Conservation (phyloP, 2,888 invertebrate species). For the Dryobotodes eremita region DNA sequence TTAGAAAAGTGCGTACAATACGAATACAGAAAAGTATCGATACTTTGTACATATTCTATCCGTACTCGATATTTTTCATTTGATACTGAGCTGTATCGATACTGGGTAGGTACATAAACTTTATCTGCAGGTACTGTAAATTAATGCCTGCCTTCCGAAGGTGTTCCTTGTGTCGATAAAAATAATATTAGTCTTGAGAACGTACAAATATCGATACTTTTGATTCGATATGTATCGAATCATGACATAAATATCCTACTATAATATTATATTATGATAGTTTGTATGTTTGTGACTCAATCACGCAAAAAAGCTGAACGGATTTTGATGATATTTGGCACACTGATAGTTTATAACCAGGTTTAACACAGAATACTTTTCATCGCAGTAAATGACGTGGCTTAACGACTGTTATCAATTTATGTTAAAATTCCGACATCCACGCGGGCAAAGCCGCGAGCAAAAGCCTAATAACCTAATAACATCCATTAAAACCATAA, state of each 20-base stretch:
- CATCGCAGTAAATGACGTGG: neutral
- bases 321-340: neutral
- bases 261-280: neutral
- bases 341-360: neutral
- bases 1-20: neutral
- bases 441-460: no score
- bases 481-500: conserved; percentile 42
- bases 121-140: neutral
- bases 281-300: neutral
- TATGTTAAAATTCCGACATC: neutral
- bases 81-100: neutral
- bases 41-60: neutral
- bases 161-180: neutral
- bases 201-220: neutral
- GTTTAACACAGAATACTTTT: neutral
- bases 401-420: neutral
- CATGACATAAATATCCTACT: neutral
- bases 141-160: neutral
- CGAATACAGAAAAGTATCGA: neutral
- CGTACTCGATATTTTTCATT: neutral
- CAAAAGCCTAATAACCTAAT: neutral
- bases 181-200: neutral
- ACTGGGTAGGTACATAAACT: neutral
- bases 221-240: neutral
- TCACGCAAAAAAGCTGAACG: neutral